phyloP scores from a whole-genome alignment of 30 jellyfish, hydroid and myxozoan genomes.

The Aurelia aurita complex sp. Pacific region DNA sequence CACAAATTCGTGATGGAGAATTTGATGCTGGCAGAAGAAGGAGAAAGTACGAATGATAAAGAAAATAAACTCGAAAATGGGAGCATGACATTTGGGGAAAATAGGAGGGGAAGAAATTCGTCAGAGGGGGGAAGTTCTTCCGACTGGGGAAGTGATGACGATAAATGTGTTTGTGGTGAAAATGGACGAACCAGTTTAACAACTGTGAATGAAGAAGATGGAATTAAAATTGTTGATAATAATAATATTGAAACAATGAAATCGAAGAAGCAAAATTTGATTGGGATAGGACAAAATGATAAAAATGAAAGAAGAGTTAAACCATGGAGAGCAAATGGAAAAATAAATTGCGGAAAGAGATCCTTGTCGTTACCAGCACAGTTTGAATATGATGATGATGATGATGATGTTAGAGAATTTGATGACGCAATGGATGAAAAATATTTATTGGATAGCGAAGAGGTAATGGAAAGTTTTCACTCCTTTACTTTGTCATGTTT shows the following conservation, averaged over 20 bases:
- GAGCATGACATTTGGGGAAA: background rate
- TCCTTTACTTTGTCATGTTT: too few species aligned
- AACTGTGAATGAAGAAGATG: constrained; percentile 24
- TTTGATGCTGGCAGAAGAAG: constrained; percentile 1
- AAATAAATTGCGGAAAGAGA: background rate
- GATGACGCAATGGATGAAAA: too few species aligned
- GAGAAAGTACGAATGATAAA: background rate
- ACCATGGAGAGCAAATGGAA: constrained; percentile 19
- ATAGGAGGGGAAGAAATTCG: background rate
- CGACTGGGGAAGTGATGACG: constrained; percentile 6
- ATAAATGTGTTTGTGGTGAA: background rate
- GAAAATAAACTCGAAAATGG: background rate
- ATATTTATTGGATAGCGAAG: too few species aligned
- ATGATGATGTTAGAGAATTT: too few species aligned
- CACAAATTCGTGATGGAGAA: constrained; percentile 70
- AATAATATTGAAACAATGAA: too few species aligned
- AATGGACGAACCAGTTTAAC: background rate
- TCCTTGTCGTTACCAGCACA: too few species aligned
- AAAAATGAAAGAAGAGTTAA: constrained; percentile 8
- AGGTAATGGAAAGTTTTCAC: too few species aligned
- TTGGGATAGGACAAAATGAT: too few species aligned
- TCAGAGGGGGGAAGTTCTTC: background rate
- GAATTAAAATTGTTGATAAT: background rate
- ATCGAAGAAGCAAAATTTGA: too few species aligned
- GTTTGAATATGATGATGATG: too few species aligned